Percentiles rank a stretch among this genome's conserved stretches.
Evolutionary conservation across 2,797 vertebrate genomes (phyloP).

Genomic region (Astyanax mexicanus): DNA sequence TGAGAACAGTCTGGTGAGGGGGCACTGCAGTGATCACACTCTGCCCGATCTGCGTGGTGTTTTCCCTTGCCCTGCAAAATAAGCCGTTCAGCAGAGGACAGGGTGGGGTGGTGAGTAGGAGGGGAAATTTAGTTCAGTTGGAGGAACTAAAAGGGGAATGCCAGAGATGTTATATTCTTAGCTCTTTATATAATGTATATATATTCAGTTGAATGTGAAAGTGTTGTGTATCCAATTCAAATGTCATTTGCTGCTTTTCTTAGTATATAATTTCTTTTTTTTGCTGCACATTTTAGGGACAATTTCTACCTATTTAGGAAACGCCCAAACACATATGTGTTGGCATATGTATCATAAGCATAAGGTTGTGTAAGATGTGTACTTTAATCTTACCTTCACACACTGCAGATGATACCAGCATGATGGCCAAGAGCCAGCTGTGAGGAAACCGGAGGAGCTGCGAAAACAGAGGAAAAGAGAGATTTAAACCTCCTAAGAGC

Average conservation of each 20-base stretch:
- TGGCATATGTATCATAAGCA: too few relatives aligned
- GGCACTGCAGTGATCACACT: background rate
- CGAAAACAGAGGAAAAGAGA: background rate
- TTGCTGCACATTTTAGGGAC: too few relatives aligned
- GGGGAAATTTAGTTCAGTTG: background rate
- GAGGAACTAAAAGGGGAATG: slow-evolving; percentile 3
- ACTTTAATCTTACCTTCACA: slow-evolving; percentile 68
- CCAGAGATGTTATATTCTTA: too few relatives aligned
- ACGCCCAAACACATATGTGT: too few relatives aligned
- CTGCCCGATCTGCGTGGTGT: background rate
- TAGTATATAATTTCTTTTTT: too few relatives aligned
- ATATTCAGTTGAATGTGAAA: too few relatives aligned
- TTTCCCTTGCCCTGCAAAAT: background rate
- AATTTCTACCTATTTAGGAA: too few relatives aligned
- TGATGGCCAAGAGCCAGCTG: slow-evolving; percentile 58
- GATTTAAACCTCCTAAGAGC: too few relatives aligned
- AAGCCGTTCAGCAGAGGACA: background rate
- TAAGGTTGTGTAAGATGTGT: too few relatives aligned
- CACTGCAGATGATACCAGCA: slow-evolving; percentile 54
- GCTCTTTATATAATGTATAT: too few relatives aligned
- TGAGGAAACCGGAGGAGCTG: slow-evolving; percentile 64
- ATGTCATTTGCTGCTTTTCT: too few relatives aligned
- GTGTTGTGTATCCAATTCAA: too few relatives aligned
- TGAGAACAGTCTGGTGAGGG: background rate
- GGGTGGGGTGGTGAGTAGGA: background rate